Base-by-base conservation (phyloP, 2,797 vertebrate genomes). In the Australoheros facetus region DNA sequence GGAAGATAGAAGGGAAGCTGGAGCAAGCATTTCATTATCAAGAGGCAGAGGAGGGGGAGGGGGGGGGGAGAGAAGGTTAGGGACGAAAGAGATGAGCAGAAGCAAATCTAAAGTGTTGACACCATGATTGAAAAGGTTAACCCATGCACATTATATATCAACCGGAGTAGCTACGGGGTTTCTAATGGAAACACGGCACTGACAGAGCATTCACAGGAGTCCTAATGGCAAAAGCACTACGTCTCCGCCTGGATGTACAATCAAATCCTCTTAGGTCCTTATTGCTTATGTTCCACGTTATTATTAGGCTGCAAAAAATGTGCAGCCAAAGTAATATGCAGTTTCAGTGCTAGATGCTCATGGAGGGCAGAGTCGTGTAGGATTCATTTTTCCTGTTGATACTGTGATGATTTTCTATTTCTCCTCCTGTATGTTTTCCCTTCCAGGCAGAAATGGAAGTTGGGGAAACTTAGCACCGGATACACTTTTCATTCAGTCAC, bases 111-210 rank as follows among this genome's bases (percentile, higher is more conserved):
- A 97, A 99, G 97, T 98, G 97, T 99, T 99, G 98, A 99, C 97
- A 98, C 97, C 96, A 96, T 99, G 98, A 98, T 99, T 98, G 97
- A 99, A 99, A 98, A 99, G 98, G 98, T 99, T 99, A 99, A 99
- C 98, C 97, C 97, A 97, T 97, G 97, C 97, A 97, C 97, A 97
- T 98, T 99, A 98, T 98, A 98, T 98, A 98, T 98, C 97, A 98
- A 97, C 96, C 96, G 95, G 96, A 97, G 97, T 97, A 97, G 97
- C 96, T 96, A 95, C 96, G 96, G 96, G 96, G 96, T 97, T 97
- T 97, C 97, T 98, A 98, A 99, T 99, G 97, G 98, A 98, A 99
- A 98, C 96, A 95, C 96, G 95, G 96, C 96, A 93, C 96, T 97
- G 97, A 97, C 97, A 92, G 97, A 97, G 97, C 96, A 95, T 96